Evolutionary conservation across 2,888 invertebrate genomes (phyloP).

Genomic region (Pseudococcus jackbeardsleyi): DNA sequence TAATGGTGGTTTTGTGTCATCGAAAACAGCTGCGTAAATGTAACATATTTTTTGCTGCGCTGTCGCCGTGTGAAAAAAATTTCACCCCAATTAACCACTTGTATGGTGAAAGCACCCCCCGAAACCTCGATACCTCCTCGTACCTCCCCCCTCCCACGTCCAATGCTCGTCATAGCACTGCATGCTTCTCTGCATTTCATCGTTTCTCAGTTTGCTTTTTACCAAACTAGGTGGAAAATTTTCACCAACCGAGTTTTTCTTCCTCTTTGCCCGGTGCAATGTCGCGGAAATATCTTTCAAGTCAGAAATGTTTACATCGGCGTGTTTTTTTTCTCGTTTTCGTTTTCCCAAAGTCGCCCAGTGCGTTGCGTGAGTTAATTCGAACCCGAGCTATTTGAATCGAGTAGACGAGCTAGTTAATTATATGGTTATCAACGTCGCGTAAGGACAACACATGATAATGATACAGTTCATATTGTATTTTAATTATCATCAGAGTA

Average conservation of each 20-base stretch:
- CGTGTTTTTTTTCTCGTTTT: background rate
- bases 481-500: background rate
- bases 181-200: background rate
- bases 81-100: slow-evolving; percentile 35
- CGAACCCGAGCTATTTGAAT: background rate
- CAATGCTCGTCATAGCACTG: background rate
- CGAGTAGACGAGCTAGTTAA: background rate
- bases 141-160: background rate
- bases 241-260: background rate
- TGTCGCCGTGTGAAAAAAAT: background rate
- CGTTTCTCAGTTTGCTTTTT: background rate
- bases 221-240: slow-evolving; percentile 14
- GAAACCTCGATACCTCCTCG: background rate
- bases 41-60: slow-evolving; percentile 22
- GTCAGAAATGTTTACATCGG: slow-evolving; percentile 5
- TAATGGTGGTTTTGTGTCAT: slow-evolving; percentile 50
- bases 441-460: background rate
- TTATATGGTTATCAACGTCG: background rate
- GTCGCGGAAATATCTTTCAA: background rate
- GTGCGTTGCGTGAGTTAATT: background rate
- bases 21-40: slow-evolving; percentile 45
- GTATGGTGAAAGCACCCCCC: background rate
- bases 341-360: background rate
- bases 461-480: background rate
- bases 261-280: background rate